phyloP scores from a whole-genome alignment of 1,140 invertebrate genomes.

The Drosophila kohkoa region DNA sequence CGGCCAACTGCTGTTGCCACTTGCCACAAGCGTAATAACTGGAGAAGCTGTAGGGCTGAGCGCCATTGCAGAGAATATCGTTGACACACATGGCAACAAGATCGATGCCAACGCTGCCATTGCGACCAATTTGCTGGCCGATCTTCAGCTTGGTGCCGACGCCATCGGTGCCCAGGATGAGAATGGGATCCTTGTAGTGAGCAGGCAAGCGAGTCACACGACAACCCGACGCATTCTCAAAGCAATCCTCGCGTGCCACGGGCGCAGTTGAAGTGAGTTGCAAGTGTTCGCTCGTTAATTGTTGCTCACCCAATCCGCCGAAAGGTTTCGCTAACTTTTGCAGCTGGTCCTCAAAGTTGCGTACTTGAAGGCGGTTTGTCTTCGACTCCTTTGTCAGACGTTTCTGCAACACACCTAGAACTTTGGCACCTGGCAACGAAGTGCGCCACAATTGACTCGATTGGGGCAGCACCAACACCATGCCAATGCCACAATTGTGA shows the following conservation, averaged over 20 bases:
- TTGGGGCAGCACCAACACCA: constrained; percentile 89
- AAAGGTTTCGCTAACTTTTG: constrained; percentile 48
- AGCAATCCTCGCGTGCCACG: constrained; percentile 46
- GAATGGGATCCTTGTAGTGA: constrained; percentile 91
- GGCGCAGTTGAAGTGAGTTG: background rate
- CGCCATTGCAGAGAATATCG: constrained; percentile 97
- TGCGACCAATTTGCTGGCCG: constrained; percentile 91
- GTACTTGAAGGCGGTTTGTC: constrained; percentile 48
- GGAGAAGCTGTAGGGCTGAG: constrained; percentile 96
- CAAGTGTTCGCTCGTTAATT: constrained; percentile 39
- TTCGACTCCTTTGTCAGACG: background rate
- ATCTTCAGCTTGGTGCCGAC: constrained; percentile 99
- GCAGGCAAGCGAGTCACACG: constrained; percentile 64
- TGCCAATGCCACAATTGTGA: constrained; percentile 98
- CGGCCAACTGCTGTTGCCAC: constrained; percentile 90
- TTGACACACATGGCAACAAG: constrained; percentile 99
- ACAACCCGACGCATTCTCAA: constrained; percentile 55
- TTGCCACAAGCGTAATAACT: constrained; percentile 97
- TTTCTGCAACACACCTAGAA: constrained; percentile 66
- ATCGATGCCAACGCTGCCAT: constrained; percentile 96
- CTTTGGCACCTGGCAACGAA: constrained; percentile 64
- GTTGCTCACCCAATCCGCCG: constrained; percentile 38
- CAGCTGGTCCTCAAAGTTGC: constrained; percentile 69
- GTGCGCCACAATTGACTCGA: constrained; percentile 55
- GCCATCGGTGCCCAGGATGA: constrained; percentile 98